Evolutionary conservation across 2,797 vertebrate species (phyloP), one percentile per base, ranked within the genome.

Genomic region (Aphelocoma californica): DNA sequence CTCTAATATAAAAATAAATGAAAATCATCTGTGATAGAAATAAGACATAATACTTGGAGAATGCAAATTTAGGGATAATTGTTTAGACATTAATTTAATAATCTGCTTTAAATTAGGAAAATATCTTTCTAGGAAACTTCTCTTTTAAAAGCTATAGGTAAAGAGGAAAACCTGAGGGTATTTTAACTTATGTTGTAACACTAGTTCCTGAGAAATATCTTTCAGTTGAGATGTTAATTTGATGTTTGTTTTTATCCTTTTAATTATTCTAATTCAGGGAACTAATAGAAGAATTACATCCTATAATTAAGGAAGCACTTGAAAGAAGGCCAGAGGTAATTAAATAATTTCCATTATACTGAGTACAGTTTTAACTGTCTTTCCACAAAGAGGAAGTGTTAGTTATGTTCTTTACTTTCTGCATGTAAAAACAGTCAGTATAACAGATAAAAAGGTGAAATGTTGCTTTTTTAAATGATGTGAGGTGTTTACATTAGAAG

Each of bases 301-400:
- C 99, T 95, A 99, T 99, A 98, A 99, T 99, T 97, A 99, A 99
- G 98, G 99, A 99, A 98, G 99, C 99, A 95, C 98, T 99, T 83
- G 99, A 99, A 98, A 99, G 99, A 98, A 99, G 99, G 98, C 99
- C 99, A 98, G 99, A 99, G 98, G 99, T 99, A 98, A 99, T 91
- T 36, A 87, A 44, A 78, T 88, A 40, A 84, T 84, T 83, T 81
- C 38, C 36, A 18, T 42, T 88, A 17, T 54, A 34, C 58, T 90
- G 8, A 50, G 11, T 34, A 67, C 32, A 36, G 5, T 78, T 89
- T 51, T 81, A 91, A n/a, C 26, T 88, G 3, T 60, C 62, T 77
- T 80, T 47, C 80, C 56, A 65, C 6, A 79, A 75, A 65, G 45
- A 75, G 62, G 21, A 62, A 44, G 51, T 47, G 7, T 77, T 88